Conservation (phyloP, 2,888 invertebrate species). For the Allacma fusca region DNA sequence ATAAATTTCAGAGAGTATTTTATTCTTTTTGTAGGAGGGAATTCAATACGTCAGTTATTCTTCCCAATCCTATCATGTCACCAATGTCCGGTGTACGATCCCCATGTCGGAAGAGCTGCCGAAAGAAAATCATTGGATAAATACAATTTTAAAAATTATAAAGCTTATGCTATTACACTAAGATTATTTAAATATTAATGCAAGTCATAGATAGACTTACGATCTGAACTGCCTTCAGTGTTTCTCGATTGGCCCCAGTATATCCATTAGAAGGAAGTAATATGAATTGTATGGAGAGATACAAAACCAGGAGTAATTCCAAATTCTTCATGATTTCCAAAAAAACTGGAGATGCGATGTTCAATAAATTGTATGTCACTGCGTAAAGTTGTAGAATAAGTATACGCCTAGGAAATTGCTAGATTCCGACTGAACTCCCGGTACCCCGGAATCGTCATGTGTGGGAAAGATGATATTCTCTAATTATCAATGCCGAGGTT, state of each 20-base stretch:
- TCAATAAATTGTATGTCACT: background rate
- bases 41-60: background rate
- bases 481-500: background rate
- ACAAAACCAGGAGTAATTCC: no score
- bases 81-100: constrained; percentile 1
- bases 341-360: no score
- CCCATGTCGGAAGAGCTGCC: constrained; percentile 1
- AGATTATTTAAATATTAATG: no score
- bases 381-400: background rate
- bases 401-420: no score
- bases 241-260: background rate
- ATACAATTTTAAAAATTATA: no score
- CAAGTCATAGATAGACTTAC: constrained; percentile 7
- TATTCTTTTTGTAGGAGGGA: no score
- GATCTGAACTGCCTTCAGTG: background rate
- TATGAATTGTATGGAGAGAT: no score
- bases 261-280: background rate
- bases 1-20: no score
- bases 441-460: no score
- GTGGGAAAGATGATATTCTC: background rate
- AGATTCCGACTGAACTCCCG: no score
- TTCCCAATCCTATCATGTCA: background rate
- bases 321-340: no score
- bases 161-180: no score
- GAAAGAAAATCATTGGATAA: background rate